Conservation (phyloP, 2,113 vertebrate genomes). For the Periophthalmus modestus region DNA sequence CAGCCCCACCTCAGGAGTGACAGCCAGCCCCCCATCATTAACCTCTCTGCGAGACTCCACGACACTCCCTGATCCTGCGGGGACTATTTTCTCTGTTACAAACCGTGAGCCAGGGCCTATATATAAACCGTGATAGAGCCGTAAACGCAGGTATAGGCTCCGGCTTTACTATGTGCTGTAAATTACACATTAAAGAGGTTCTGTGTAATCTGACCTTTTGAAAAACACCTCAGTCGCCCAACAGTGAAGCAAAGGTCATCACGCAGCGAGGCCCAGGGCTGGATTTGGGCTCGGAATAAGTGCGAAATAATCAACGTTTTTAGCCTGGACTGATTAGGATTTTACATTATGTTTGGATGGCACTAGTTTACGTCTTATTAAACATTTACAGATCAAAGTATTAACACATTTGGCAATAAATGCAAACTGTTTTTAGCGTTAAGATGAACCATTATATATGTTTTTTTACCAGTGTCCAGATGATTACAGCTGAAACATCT, state of each 20-base stretch:
- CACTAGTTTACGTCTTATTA: no score
- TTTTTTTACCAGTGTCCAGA: no score
- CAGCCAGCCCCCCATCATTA: slow-evolving; percentile 69
- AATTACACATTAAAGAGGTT: slow-evolving; percentile 23
- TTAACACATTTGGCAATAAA: no score
- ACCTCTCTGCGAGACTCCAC: slow-evolving; percentile 59
- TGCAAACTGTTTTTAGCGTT: no score
- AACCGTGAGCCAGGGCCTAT: slow-evolving; percentile 26
- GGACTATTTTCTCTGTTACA: slow-evolving; percentile 52
- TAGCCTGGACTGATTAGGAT: background rate
- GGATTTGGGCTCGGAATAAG: background rate
- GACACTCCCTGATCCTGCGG: slow-evolving; percentile 52
- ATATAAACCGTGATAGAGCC: slow-evolving; percentile 41
- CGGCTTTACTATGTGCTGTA: slow-evolving; percentile 5
- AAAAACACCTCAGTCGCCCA: background rate
- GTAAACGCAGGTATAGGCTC: slow-evolving; percentile 26
- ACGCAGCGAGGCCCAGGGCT: background rate
- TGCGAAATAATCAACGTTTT: background rate
- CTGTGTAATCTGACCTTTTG: slow-evolving; percentile 9
- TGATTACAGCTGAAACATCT: no score
- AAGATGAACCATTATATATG: no score
- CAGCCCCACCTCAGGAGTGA: slow-evolving; percentile 52
- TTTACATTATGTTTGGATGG: no score
- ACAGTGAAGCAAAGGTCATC: slow-evolving; percentile 5
- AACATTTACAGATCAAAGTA: no score